Evolutionary conservation across 1,140 invertebrate genomes (phyloP).

Genomic region (Anagrus nilaparvatae): DNA sequence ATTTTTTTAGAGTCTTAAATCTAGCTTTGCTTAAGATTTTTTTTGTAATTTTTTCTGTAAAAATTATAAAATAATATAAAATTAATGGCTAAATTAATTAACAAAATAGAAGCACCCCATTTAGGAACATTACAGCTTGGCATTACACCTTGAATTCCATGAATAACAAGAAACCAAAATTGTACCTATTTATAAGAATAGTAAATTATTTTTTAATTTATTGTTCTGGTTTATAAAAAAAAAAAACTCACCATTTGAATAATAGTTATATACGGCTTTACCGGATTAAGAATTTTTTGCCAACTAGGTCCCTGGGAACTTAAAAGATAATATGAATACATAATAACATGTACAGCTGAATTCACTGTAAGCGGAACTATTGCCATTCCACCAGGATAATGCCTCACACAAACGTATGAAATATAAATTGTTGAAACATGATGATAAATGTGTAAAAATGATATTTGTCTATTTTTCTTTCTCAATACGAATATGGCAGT

Average conservation of each 20-base stretch:
- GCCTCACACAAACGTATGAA: too few relatives aligned
- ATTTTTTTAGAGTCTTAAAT: too few relatives aligned
- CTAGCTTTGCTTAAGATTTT: slow-evolving; percentile 1
- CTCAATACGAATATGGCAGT: slow-evolving; percentile 63
- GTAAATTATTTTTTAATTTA: too few relatives aligned
- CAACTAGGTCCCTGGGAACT: slow-evolving; percentile 17
- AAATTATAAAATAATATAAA: too few relatives aligned
- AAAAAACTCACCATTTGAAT: slow-evolving; percentile 31
- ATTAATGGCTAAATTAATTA: too few relatives aligned
- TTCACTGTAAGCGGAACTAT: background rate
- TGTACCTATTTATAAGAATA: slow-evolving; percentile 15
- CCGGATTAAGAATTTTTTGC: slow-evolving; percentile 11
- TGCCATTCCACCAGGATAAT: background rate
- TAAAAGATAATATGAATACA: background rate
- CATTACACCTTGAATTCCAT: slow-evolving; percentile 10
- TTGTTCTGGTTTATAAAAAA: too few relatives aligned
- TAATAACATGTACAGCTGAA: background rate
- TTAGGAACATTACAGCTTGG: slow-evolving; percentile 8
- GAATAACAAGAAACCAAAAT: slow-evolving; percentile 10
- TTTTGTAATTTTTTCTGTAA: background rate
- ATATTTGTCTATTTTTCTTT: too few relatives aligned
- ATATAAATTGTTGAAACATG: too few relatives aligned
- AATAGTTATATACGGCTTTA: slow-evolving; percentile 31
- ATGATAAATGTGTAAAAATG: too few relatives aligned
- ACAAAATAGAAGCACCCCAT: too few relatives aligned